Base-by-base conservation (phyloP, 1,140 invertebrate species). In the Limonius californicus region DNA sequence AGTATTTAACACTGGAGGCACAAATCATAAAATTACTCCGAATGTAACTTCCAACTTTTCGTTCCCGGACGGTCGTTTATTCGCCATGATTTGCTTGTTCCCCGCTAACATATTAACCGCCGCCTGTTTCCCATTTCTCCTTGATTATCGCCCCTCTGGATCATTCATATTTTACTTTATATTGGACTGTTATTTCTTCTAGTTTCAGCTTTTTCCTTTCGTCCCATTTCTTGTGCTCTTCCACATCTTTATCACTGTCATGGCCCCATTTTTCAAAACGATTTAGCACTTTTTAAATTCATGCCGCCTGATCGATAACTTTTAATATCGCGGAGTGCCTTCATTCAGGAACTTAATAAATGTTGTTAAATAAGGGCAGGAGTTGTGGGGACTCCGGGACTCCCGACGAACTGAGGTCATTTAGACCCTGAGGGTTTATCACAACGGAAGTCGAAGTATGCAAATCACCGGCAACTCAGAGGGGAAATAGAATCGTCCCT, bases 371-470 rank as follows among this genome's bases (percentile, higher is more conserved):
- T 39, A 39, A 12, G 35, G 35, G n/a, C n/a, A 39, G 2, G 11
- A 32, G 11, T 14, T 12, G 9, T 3, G 35, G n/a, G 35, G 11
- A 39, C 35, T 39, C n/a, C n/a, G 35, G 35, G n/a, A 39, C n/a
- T 39, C 2, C n/a, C 2, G n/a, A 39, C n/a, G 11, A n/a, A n/a
- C 7, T 39, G 35, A 39, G 35, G 35, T 39, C 35, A 39, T 39
- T 39, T 39, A 39, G 35, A 39, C 4, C 45, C 45, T 2, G 16
- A 50, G 45, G 20, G 45, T 50, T 50, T 50, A 50, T 50, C 45
- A 50, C 16, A 50, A 50, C 45, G 45, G 45, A 50, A 50, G 45
- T 50, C 45, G 45, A 16, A 50, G 45, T 50, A 50, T 50, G 45
- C 20, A 50, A 50, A 50, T 50, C 45, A 50, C 45, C 16, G 20